Base-by-base conservation (phyloP, 2,113 vertebrate genomes). In the Rynchops niger region DNA sequence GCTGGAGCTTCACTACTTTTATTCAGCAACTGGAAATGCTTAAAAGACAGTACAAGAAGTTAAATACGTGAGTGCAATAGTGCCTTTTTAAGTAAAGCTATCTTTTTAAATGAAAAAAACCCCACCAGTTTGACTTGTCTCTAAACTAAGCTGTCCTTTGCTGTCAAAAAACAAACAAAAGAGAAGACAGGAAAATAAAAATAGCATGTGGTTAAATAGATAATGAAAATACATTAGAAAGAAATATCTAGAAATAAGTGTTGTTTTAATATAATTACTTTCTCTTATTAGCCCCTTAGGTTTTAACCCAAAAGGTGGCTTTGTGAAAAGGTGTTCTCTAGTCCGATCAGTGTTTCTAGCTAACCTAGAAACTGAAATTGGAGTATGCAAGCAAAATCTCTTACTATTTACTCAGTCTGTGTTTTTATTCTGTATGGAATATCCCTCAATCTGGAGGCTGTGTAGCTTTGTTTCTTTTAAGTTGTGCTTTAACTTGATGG, bases 1-100 rank as follows among this genome's bases (percentile, higher is more conserved):
- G 5, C 0, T 27, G 7, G 9, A 50, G 4, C 4, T 50, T 45
- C 0, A 0, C 15, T 45, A 2, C 3, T 85, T 65, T n/a, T 82
- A 4, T 65, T 74, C 3, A 11, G 13, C 5, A 29, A 2, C 2
- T 43, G 11, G 15, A 55, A 61, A 65, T 45, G 1, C 3, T 56
- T 56, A 20, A 71, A 80, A 43, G 15, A 52, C 36, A 55, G 11
- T 55, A 11, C 1, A 10, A 13, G 6, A 65, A 40, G 7, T 56
- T 71, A 52, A 61, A 26, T 6, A 9, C 11, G 4, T 25, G 7
- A 34, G 6, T 36, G 8, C 9, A 63, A 12, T 29, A 42, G 5
- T 11, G 3, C 45, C 5, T 71, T 21, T 43, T 15, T 11, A 66
- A 43, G 12, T 32, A 66, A 32, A 12, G 12, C 5, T 62, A 11